Percentiles rank a stretch among this genome's conserved stretches.
These are phyloP conservation scores for Thermophis baileyi DNA, from an alignment of 2,113 vertebrate genomes.

Conservation along the genomic window DNA sequence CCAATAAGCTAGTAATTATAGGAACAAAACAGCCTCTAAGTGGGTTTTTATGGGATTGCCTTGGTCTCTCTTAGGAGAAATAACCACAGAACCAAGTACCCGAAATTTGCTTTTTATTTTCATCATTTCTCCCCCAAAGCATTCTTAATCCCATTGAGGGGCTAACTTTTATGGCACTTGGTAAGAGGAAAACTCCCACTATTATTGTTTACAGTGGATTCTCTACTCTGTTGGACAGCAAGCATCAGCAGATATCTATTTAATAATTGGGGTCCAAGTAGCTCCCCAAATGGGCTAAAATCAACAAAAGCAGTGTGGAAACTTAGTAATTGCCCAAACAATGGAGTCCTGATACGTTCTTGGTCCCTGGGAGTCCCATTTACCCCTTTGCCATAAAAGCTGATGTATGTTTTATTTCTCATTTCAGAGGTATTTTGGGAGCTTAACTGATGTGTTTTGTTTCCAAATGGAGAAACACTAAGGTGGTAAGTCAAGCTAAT, in stretches of 20 bases:
- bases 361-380: neutral
- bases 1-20: slow-evolving; percentile 40
- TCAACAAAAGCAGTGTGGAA: neutral
- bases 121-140: slow-evolving; percentile 26
- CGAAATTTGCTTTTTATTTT: slow-evolving; percentile 40
- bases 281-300: neutral
- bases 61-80: slow-evolving; percentile 17
- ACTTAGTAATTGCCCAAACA: neutral
- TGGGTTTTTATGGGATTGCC: slow-evolving; percentile 30
- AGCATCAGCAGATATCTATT: neutral
- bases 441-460: neutral
- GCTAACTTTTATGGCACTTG: neutral
- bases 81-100: slow-evolving; percentile 35
- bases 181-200: neutral
- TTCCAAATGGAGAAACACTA: neutral
- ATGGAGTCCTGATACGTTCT: neutral
- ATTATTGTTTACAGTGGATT: neutral
- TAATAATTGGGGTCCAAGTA: neutral
- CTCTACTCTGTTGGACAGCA: neutral
- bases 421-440: neutral
- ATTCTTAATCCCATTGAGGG: slow-evolving; percentile 26
- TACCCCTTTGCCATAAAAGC: neutral
- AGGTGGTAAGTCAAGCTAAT: neutral
- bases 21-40: slow-evolving; percentile 8
- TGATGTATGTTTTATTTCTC: neutral